A percentile compares a stretch with the other conserved stretches of the same genome.
Conservation (phyloP, 2,113 vertebrate species). For the Athene noctua region DNA sequence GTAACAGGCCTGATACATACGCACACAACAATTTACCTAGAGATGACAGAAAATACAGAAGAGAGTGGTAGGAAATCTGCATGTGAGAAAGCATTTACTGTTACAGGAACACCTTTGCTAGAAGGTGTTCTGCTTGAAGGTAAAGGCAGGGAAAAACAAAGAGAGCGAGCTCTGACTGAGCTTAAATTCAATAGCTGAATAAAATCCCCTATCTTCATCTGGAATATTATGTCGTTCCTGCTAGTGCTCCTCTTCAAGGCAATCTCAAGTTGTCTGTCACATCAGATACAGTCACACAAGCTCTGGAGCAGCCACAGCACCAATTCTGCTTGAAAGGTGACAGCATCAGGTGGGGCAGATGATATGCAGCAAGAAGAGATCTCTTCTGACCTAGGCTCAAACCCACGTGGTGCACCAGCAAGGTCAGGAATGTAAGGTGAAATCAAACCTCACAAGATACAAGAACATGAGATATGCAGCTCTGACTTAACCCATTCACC, state of each 20-base stretch:
- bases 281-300: background rate
- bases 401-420: background rate
- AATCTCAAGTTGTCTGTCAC: background rate
- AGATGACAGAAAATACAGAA: background rate
- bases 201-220: background rate
- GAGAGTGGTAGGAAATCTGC: background rate
- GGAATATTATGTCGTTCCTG: background rate
- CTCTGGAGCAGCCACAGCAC: background rate
- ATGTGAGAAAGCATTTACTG: background rate
- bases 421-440: background rate
- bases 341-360: background rate
- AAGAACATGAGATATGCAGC: background rate
- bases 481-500: background rate
- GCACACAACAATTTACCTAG: background rate
- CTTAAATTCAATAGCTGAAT: background rate
- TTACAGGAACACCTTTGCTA: background rate
- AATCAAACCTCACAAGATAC: background rate
- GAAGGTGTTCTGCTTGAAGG: background rate
- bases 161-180: background rate
- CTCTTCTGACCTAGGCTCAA: background rate
- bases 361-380: background rate
- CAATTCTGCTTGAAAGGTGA: background rate
- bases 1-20: background rate
- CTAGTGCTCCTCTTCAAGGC: background rate
- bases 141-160: background rate